These are phyloP conservation scores for Alouatta palliata DNA, from an alignment of 2,113 vertebrate species.

Conservation along the genomic window DNA sequence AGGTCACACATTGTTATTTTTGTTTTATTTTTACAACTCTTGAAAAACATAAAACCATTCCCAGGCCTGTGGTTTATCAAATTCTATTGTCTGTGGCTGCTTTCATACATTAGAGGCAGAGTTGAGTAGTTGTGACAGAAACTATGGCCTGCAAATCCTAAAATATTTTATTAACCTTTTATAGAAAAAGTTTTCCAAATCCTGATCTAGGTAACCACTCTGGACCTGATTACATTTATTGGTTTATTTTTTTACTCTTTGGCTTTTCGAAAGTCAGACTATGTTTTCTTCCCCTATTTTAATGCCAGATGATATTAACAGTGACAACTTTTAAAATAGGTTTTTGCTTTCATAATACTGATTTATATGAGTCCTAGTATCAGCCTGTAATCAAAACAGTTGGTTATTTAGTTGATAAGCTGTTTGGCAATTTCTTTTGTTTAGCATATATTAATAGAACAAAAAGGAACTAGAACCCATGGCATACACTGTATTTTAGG, in stretches of 20 bases:
- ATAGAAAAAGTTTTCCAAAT: background rate
- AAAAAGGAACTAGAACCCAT: background rate
- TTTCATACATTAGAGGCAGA: background rate
- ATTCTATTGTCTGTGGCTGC: background rate
- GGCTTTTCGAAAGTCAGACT: background rate
- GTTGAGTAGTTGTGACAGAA: background rate
- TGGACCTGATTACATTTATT: background rate
- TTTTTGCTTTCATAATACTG: background rate
- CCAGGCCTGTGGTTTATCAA: background rate
- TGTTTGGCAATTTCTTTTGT: slow-evolving; percentile 20
- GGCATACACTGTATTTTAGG: background rate
- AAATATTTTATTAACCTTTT: background rate
- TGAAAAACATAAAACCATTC: background rate
- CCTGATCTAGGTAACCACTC: background rate
- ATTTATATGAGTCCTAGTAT: background rate
- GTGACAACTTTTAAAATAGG: background rate
- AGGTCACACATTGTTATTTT: background rate
- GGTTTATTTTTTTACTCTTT: background rate
- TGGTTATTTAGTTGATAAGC: background rate
- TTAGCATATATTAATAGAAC: background rate
- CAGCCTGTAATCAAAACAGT: background rate
- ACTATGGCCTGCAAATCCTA: background rate
- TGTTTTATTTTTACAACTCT: background rate
- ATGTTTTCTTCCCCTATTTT: background rate
- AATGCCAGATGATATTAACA: background rate